Evolutionary conservation across 2,888 invertebrate genomes (phyloP), one percentile per base, ranked within the genome.

Genomic region (Mesorhabditis sp.): DNA sequence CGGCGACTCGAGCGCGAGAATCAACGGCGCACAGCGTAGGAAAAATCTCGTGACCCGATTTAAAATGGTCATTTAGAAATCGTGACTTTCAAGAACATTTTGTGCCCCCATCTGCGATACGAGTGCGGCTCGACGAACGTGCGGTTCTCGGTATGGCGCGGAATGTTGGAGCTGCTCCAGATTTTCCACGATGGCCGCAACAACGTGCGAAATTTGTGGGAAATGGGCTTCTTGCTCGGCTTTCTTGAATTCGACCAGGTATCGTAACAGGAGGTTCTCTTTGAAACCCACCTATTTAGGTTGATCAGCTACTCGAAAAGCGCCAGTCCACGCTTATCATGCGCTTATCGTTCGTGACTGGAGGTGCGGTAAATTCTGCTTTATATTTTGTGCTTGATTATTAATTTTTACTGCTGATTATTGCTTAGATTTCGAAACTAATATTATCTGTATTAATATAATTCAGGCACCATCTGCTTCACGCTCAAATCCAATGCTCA

Each of bases 151-250:
- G 69, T 84, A 2, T 84, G 82, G 81, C 74, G 83, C 28, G 83
- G 81, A 72, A 82, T 85, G 83, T 75, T 84, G 65, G 84, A 84
- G 65, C 74, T 84, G 61, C 76, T 84, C n/a, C 84, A 84, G 69
- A 77, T 84, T 45, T 84, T 84, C 76, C 83, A 82, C 50, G 78
- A 77, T 66, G 67, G 74, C 3, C 66, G 80, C 28, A 83, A 81
- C 68, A 84, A 83, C 50, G 82, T 83, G 7, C 70, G 77, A 3
- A 76, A 80, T 62, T 66, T 81, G 61, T 82, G 81, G 80, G 80
- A 82, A 65, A 76, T 75, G 73, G 76, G 76, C 28, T 70, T 77
- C 6, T 73, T 81, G 45, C 72, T 76, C 70, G 81, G 81, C 58
- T 79, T 81, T 71, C 68, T 81, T 44, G 81, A 80, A 62, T 80